Percentiles rank a stretch among this genome's conserved stretches.
These are phyloP conservation scores for Leptinotarsa lineolata DNA, from an alignment of 1,140 invertebrate species.

Conservation along the genomic window DNA sequence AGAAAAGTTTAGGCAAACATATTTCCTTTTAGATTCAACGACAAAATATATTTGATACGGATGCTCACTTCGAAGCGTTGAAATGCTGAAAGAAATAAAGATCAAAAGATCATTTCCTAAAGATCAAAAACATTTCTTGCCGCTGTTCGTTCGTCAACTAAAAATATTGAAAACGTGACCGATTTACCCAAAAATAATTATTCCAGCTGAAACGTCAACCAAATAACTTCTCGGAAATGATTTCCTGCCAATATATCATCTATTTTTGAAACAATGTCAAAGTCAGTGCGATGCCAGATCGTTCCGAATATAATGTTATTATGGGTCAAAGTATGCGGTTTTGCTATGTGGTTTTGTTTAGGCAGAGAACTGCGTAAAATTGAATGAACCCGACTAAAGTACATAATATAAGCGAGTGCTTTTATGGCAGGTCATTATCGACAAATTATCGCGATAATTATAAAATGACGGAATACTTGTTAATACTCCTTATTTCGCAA, in stretches of 20 bases:
- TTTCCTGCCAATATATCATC: neutral
- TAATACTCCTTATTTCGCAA: neutral
- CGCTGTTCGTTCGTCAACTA: no score
- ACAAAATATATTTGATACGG: no score
- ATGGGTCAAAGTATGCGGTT: neutral
- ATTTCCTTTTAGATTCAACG: no score
- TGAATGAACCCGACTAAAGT: neutral
- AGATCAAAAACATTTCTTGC: no score
- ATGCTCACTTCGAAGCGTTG: no score
- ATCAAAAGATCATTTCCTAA: no score
- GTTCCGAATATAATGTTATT: neutral
- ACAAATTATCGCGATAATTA: neutral
- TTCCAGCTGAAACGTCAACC: neutral
- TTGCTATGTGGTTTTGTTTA: neutral
- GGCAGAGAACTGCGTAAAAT: neutral
- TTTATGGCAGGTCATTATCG: neutral
- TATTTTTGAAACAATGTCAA: slow-evolving; percentile 4
- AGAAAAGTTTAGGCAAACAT: no score
- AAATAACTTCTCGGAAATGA: neutral
- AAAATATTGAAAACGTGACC: no score
- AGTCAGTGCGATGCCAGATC: neutral
- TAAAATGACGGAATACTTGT: neutral
- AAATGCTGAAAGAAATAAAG: no score
- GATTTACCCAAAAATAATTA: no score
- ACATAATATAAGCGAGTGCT: neutral